Percentiles rank a stretch among this genome's conserved stretches.
phyloP scores from a whole-genome alignment of 2,113 vertebrate genomes.

The Passer domesticus region DNA sequence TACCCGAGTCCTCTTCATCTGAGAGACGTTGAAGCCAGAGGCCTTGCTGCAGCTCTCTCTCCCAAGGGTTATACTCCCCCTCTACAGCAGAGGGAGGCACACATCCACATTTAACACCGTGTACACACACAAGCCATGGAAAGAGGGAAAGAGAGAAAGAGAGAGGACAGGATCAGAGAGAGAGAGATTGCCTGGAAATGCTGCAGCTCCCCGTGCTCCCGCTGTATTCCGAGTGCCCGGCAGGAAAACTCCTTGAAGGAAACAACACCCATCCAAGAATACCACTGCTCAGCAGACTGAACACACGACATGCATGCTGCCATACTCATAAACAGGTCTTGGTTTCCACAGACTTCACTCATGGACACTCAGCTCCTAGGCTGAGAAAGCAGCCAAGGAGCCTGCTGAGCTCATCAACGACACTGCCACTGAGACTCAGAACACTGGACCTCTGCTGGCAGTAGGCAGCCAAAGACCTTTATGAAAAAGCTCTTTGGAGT shows the following conservation, averaged over 20 bases:
- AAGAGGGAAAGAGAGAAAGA: conserved; percentile 43
- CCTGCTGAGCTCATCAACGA: conserved; percentile 1
- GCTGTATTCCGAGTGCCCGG: neutral
- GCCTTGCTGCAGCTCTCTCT: conserved; percentile 89
- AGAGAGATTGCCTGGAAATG: conserved; percentile 18
- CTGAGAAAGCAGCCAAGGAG: neutral
- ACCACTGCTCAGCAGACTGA: neutral
- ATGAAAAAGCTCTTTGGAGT: neutral
- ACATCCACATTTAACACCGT: conserved; percentile 61
- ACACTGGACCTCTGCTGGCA: neutral
- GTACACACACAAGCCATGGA: conserved; percentile 35
- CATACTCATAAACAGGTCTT: neutral
- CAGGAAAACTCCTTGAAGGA: neutral
- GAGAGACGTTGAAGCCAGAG: conserved; percentile 87
- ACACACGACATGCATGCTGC: neutral
- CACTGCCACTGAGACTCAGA: neutral
- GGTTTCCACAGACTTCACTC: neutral
- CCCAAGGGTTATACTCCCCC: conserved; percentile 93
- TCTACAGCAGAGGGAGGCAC: conserved; percentile 88
- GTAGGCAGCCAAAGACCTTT: conserved; percentile 17
- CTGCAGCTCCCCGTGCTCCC: neutral
- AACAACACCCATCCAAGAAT: neutral
- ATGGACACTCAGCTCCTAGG: neutral
- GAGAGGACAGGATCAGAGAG: conserved; percentile 56
- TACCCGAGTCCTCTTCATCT: conserved; percentile 90